These are phyloP conservation scores for Archivesica marissinica DNA, from an alignment of 1,140 invertebrate species.

Conservation along the genomic window DNA sequence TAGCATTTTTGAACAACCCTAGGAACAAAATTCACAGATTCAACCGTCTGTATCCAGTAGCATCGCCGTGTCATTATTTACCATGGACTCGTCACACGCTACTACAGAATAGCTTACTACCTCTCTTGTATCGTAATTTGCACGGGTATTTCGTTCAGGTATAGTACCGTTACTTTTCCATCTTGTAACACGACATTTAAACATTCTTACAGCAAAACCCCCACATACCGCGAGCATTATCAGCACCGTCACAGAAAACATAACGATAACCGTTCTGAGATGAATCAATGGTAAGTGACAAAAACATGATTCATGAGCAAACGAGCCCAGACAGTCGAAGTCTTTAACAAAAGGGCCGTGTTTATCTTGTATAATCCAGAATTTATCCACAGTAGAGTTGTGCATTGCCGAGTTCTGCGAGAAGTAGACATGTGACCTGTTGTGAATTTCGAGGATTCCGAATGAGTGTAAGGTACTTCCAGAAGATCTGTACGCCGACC, in stretches of 20 bases:
- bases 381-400: conserved; percentile 54
- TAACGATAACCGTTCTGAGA: background rate
- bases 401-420: conserved; percentile 92
- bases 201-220: too few species aligned
- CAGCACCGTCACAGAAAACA: too few species aligned
- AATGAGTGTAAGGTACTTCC: conserved; percentile 92
- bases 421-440: conserved; percentile 93
- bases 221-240: background rate
- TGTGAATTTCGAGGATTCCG: conserved; percentile 91
- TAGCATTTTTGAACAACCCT: too few species aligned
- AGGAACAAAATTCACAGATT: too few species aligned
- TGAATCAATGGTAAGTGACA: background rate
- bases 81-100: too few species aligned
- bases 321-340: background rate
- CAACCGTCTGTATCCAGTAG: too few species aligned
- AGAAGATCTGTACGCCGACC: conserved; percentile 92
- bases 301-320: background rate
- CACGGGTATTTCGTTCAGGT: too few species aligned
- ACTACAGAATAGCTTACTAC: too few species aligned
- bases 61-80: too few species aligned
- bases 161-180: too few species aligned
- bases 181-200: background rate
- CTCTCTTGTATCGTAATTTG: too few species aligned
- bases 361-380: conserved; percentile 66
- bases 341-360: conserved; percentile 64